Conservation (phyloP, 2,113 vertebrate species). For the rabbit (Oryctolagus cuniculus) region DNA sequence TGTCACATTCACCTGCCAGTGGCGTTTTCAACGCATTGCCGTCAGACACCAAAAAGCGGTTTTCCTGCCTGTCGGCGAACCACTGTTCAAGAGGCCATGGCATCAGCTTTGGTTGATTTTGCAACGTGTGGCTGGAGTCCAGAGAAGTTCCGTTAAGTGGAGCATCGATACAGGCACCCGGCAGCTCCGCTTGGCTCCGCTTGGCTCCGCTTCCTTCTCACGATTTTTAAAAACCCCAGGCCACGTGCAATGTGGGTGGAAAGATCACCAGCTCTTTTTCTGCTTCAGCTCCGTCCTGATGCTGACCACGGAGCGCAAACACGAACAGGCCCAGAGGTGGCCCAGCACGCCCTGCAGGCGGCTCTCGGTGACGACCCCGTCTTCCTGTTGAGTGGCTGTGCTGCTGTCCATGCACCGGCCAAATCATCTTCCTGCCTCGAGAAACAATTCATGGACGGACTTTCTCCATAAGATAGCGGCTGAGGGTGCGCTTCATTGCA, state of each 20-base stretch:
- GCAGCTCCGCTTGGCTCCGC: neutral
- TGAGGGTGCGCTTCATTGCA: accelerated
- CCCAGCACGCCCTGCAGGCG: accelerated
- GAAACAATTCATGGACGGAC: neutral
- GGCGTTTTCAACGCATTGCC: constrained; percentile 14
- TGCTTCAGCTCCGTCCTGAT: neutral
- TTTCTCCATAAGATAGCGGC: no score
- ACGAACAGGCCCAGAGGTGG: accelerated
- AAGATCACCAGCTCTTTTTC: accelerated
- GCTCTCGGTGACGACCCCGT: accelerated
- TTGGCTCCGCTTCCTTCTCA: neutral
- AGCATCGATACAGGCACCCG: accelerated
- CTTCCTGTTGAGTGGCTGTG: neutral
- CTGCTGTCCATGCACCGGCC: neutral
- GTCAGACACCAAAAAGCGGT: neutral
- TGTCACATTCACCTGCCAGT: neutral
- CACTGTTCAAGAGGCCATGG: neutral
- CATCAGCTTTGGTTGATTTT: neutral
- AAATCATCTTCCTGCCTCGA: no score
- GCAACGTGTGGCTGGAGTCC: neutral
- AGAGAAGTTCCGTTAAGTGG: neutral
- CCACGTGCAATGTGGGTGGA: accelerated
- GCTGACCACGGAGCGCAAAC: neutral
- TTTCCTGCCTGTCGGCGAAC: neutral
- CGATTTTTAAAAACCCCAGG: accelerated